Percentiles rank a stretch among this genome's conserved stretches.
These are phyloP conservation scores for Xiphias gladius DNA, from an alignment of 2,113 vertebrate species.

Conservation along the genomic window DNA sequence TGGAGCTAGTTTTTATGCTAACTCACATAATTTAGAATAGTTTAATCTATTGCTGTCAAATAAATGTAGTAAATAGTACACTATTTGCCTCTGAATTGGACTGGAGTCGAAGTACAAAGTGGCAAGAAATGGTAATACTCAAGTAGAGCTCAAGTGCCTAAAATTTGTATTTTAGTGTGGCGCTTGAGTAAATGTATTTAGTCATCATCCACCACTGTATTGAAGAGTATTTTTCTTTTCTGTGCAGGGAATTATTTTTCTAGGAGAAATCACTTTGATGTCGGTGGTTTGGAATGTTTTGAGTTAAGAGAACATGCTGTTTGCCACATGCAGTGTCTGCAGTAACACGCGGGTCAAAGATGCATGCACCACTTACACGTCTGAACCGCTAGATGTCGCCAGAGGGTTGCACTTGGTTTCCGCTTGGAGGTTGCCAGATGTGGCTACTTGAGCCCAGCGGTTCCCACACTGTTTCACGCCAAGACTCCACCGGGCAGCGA, in stretches of 20 bases:
- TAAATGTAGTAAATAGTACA: neutral
- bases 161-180: too few relatives aligned
- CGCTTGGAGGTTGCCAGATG: conserved; percentile 2
- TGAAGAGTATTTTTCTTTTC: neutral
- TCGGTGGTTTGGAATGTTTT: neutral
- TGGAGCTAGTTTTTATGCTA: too few relatives aligned
- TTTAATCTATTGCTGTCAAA: too few relatives aligned
- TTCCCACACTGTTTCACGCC: neutral
- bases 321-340: neutral
- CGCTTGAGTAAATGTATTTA: too few relatives aligned
- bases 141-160: too few relatives aligned
- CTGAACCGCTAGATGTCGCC: conserved; percentile 61
- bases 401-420: neutral
- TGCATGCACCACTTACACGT: neutral
- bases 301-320: neutral
- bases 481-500: neutral
- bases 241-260: neutral
- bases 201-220: neutral
- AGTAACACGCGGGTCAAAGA: neutral
- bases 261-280: neutral
- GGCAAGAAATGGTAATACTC: too few relatives aligned
- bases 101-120: neutral
- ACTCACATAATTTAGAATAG: too few relatives aligned
- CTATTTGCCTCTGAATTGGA: neutral
- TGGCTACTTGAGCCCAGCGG: neutral